These are phyloP conservation scores for Pseudomyrmex pallidus DNA, from an alignment of 1,140 invertebrate genomes.

Conservation along the genomic window DNA sequence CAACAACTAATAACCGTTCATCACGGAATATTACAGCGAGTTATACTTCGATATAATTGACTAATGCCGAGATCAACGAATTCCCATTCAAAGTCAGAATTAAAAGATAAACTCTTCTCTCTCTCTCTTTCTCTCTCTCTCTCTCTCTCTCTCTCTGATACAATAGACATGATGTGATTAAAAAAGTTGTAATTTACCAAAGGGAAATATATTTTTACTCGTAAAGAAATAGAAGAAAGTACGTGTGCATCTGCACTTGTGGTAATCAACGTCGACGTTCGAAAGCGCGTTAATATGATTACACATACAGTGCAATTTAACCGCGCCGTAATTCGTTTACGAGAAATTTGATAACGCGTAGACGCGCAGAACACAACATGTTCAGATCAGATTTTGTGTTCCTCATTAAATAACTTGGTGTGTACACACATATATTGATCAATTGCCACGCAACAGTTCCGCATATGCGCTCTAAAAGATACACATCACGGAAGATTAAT, in stretches of 20 bases:
- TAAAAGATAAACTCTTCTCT: background rate
- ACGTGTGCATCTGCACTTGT: too few species aligned
- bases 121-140: too few species aligned
- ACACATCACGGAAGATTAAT: conserved; percentile 10
- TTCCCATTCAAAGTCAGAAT: background rate
- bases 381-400: conserved; percentile 35
- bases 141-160: too few species aligned
- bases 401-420: conserved; percentile 34
- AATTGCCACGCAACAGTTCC: background rate
- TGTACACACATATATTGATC: background rate
- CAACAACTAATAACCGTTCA: conserved; percentile 23
- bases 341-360: conserved; percentile 25
- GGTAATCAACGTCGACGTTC: conserved; percentile 23
- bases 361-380: conserved; percentile 9
- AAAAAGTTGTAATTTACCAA: too few species aligned
- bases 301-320: conserved; percentile 37
- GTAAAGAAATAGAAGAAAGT: too few species aligned
- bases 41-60: conserved; percentile 12
- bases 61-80: background rate
- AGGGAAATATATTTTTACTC: too few species aligned
- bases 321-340: conserved; percentile 38
- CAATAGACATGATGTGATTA: too few species aligned
- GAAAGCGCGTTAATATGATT: conserved; percentile 39
- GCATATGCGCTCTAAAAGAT: background rate
- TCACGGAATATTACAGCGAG: background rate